A percentile compares a stretch with the other conserved stretches of the same genome.
Evolutionary conservation across 2,888 invertebrate species (phyloP).

Genomic region (Melieria crassipennis): DNA sequence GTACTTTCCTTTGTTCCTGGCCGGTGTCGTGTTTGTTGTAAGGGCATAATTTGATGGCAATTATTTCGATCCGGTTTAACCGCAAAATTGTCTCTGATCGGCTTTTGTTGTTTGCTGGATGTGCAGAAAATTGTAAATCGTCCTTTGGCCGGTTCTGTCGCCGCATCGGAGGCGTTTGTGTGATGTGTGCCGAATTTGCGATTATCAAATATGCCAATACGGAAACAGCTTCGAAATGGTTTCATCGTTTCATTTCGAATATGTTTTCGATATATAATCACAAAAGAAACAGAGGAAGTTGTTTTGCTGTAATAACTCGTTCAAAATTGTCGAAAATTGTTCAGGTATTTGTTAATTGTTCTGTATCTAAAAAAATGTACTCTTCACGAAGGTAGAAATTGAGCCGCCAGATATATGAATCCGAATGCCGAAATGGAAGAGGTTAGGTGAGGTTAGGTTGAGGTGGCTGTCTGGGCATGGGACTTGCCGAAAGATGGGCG

Average conservation of each 20-base stretch:
- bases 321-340: background rate
- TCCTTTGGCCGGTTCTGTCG: background rate
- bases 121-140: background rate
- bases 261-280: background rate
- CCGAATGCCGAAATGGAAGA: too few relatives aligned
- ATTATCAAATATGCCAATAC: background rate
- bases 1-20: background rate
- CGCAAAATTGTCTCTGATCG: constrained; percentile 42
- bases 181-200: constrained; percentile 1
- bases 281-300: background rate
- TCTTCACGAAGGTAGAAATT: too few relatives aligned
- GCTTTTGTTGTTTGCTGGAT: constrained; percentile 35
- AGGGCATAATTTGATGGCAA: constrained; percentile 39
- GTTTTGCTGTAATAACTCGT: background rate
- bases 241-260: background rate
- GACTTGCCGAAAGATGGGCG: too few relatives aligned
- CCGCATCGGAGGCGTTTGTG: constrained; percentile 1
- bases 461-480: too few relatives aligned
- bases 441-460: too few relatives aligned
- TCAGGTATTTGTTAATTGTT: too few relatives aligned
- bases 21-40: constrained; percentile 18
- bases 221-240: background rate
- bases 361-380: too few relatives aligned
- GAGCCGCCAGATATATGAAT: too few relatives aligned
- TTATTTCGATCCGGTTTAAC: constrained; percentile 44